These are phyloP conservation scores for Platalea minor DNA, from an alignment of 2,797 vertebrate genomes.

Conservation along the genomic window DNA sequence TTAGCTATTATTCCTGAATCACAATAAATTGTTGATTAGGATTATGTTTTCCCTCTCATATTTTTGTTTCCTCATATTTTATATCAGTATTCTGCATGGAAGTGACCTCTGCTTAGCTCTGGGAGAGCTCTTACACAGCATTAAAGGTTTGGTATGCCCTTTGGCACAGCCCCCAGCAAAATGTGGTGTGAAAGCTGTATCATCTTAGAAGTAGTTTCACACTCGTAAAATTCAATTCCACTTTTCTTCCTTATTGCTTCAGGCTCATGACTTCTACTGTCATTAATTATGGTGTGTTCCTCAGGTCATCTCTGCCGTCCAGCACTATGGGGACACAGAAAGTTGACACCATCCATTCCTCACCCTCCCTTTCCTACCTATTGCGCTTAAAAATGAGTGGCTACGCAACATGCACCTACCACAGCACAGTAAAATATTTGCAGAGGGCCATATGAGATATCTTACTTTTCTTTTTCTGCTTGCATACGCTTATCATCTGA, in stretches of 20 bases:
- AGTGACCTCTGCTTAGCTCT: background rate
- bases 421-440: accelerated
- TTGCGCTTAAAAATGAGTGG: background rate
- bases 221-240: background rate
- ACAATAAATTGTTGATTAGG: background rate
- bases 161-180: background rate
- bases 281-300: background rate
- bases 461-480: background rate
- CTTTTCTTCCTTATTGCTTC: accelerated
- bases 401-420: background rate
- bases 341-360: background rate
- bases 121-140: background rate
- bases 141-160: background rate
- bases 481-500: background rate
- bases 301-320: background rate
- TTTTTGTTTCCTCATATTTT: background rate
- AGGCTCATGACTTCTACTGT: background rate
- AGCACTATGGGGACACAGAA: background rate
- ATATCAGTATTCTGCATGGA: background rate
- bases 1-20: background rate
- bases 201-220: background rate
- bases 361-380: background rate
- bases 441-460: accelerated
- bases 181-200: background rate
- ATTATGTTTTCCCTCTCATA: background rate